These are phyloP conservation scores for Crotalus tigris DNA, from an alignment of 2,113 vertebrate species.

Conservation along the genomic window DNA sequence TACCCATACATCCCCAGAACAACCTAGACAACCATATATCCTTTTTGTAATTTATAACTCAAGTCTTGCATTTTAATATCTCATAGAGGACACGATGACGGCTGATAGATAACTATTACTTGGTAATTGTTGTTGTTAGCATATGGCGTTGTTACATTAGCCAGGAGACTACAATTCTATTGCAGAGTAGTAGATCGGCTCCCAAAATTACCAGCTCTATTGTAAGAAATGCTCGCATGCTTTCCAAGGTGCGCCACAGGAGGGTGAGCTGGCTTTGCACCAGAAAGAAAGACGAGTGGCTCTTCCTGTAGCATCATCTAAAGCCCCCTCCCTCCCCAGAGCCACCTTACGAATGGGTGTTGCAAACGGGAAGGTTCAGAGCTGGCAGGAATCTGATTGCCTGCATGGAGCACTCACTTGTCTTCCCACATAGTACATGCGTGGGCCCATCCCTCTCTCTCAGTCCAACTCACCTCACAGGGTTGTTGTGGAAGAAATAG, in stretches of 20 bases:
- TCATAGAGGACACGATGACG: neutral
- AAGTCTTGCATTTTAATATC: neutral
- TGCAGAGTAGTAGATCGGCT: neutral
- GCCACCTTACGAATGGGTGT: neutral
- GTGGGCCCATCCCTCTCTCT: too few species aligned
- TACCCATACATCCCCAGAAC: neutral
- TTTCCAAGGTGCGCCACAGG: neutral
- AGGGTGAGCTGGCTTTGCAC: neutral
- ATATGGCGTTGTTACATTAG: neutral
- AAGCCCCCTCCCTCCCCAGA: neutral
- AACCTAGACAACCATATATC: neutral
- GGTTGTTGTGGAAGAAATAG: too few species aligned
- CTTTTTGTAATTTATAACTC: neutral
- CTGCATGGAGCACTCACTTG: neutral
- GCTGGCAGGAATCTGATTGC: neutral
- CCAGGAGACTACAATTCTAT: neutral
- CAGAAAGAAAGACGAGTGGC: neutral
- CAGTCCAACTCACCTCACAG: too few species aligned
- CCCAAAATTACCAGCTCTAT: neutral
- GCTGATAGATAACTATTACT: neutral
- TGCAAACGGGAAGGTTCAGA: neutral
- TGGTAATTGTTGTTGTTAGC: neutral
- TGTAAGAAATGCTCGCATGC: neutral
- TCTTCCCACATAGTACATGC: neutral
- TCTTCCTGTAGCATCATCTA: neutral